Base-by-base conservation (phyloP, 2,113 vertebrate genomes). In the Coptodon rendalli region DNA sequence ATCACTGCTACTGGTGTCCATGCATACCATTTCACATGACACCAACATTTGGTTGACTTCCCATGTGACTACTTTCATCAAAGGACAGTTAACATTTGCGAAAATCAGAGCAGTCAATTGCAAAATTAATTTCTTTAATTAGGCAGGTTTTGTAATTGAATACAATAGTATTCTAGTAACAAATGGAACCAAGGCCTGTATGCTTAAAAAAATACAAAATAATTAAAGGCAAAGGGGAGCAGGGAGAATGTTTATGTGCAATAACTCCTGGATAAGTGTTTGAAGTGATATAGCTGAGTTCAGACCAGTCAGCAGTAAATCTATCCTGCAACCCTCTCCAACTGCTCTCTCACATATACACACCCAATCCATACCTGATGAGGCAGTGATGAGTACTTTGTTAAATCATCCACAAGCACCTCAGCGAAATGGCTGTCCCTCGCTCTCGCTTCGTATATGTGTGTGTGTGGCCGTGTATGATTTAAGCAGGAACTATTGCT, bases 401-500 rank as follows among this genome's bases (percentile, higher is more conserved):
- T 90, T 95, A 95, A 96, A 96, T 96, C 95, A 96, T 93, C 91
- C 87, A 87, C 87, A 95, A 95, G 92, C 92, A 94, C 91, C 91
- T 90, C 85, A 22, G 82, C 52, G 89, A 88, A 84, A 86, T 57
- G 48, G n/a, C 73, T 78, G 45, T 1, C 79, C 9, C 45, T 63
- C 29, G 43, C 56, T 56, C 78, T 87, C 29, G 1, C 19, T 68
- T 38, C 36, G 38, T 59, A 22, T 48, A 29, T 59, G 81, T 84
- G 88, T 43, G 82, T 81, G 79, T 57, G 88, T 81, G 61, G 31
- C 22, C 66, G 82, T 89, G 79, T 90, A 80, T 94, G 95, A 95
- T 95, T 95, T 95, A 95, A 89, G 88, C 29, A 40, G 61, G 66
- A 88, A 88, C 86, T 91, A 91, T 82, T 85, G 78, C 81, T 43